These are phyloP conservation scores for Schlechtendalia chinensis DNA, from an alignment of 1,140 invertebrate genomes.

Conservation along the genomic window DNA sequence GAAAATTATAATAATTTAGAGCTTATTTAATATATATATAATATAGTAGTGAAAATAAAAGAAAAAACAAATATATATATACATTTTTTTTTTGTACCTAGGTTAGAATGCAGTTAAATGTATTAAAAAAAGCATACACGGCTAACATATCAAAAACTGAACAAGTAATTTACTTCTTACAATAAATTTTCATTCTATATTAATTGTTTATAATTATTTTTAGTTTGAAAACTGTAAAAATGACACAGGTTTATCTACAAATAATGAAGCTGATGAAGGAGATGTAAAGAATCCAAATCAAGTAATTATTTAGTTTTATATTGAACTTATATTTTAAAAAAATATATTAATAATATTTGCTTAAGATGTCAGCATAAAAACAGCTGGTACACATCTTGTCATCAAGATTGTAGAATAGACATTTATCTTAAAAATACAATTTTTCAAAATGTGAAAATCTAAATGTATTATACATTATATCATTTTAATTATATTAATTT, in stretches of 20 bases:
- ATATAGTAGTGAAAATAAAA: background rate
- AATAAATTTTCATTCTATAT: background rate
- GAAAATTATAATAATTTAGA: no score
- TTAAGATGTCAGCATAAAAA: no score
- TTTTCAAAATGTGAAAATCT: background rate
- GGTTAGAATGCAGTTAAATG: constrained; percentile 32
- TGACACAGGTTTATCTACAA: constrained; percentile 15
- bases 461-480: background rate
- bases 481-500: background rate
- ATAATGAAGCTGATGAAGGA: background rate
- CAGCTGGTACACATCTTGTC: no score
- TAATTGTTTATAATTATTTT: background rate
- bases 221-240: constrained; percentile 25
- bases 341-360: no score
- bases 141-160: background rate
- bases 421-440: background rate
- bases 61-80: background rate
- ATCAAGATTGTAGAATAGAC: no score
- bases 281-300: constrained; percentile 11
- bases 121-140: constrained; percentile 38
- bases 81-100: background rate
- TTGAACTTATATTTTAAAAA: no score
- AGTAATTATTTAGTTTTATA: background rate
- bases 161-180: constrained; percentile 14
- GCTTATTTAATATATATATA: background rate